These are phyloP conservation scores for Cathartes aura DNA, from an alignment of 2,113 vertebrate genomes.

Conservation along the genomic window DNA sequence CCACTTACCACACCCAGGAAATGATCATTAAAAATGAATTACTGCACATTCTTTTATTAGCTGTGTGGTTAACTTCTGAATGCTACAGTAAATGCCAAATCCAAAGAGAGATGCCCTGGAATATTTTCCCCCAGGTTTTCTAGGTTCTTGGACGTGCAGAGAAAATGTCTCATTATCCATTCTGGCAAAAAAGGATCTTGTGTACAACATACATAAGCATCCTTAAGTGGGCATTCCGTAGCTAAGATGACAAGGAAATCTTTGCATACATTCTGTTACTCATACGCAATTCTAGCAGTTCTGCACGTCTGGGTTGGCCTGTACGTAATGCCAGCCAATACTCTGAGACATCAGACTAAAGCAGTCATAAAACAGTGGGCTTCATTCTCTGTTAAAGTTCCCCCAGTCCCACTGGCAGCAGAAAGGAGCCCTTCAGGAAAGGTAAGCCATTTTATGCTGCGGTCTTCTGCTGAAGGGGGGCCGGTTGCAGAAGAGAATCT, in stretches of 20 bases:
- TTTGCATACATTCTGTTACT: not conserved
- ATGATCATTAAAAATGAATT: constrained; percentile 68
- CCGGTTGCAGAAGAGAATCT: not conserved
- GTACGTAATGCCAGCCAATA: not conserved
- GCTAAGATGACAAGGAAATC: not conserved
- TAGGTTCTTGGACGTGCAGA: not conserved
- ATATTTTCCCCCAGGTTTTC: not conserved
- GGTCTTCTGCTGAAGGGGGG: not conserved
- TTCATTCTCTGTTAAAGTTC: not conserved
- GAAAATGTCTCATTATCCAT: not conserved
- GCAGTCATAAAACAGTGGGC: not conserved
- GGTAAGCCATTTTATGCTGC: not conserved
- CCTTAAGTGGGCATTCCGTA: not conserved
- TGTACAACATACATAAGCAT: not conserved
- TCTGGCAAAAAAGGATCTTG: not conserved
- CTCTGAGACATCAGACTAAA: not conserved
- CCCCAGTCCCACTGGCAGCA: not conserved
- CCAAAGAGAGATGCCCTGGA: not conserved
- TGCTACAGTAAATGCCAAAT: constrained; percentile 35
- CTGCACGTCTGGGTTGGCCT: not conserved
- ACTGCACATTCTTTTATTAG: constrained; percentile 56
- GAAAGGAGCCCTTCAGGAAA: not conserved
- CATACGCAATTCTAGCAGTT: not conserved
- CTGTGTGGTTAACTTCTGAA: not conserved
- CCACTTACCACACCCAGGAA: constrained; percentile 82